A percentile compares a stretch with the other conserved stretches of the same genome.
phyloP scores from a whole-genome alignment of 2,888 invertebrate species.

The Cephalotes varians region DNA sequence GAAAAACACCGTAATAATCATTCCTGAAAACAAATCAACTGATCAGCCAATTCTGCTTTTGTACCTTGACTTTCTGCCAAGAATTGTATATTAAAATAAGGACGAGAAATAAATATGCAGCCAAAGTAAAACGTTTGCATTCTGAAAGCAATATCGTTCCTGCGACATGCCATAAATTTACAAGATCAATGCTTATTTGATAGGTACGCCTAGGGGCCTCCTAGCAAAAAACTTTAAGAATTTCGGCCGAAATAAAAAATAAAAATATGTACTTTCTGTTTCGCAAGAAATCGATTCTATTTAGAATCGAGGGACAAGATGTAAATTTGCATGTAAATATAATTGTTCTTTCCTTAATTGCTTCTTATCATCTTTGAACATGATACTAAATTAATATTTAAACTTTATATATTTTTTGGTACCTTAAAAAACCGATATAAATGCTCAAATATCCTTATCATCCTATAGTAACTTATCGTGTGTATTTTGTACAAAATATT shows the following conservation, averaged over 20 bases:
- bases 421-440: neutral
- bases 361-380: neutral
- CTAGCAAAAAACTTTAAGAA: neutral
- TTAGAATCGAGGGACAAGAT: neutral
- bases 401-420: neutral
- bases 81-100: neutral
- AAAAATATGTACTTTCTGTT: neutral
- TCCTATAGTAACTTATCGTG: neutral
- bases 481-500: neutral
- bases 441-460: neutral
- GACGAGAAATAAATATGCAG: neutral
- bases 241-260: neutral
- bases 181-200: constrained; percentile 7
- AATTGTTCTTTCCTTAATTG: neutral
- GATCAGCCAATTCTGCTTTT: neutral
- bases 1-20: constrained; percentile 86
- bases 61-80: neutral
- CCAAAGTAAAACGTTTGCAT: neutral
- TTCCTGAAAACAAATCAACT: constrained; percentile 81
- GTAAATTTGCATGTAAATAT: constrained; percentile 4
- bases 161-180: neutral
- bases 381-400: neutral
- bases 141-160: neutral
- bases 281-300: neutral
- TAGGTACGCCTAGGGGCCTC: neutral